These are phyloP conservation scores for Trachemys scripta DNA, from an alignment of 2,113 vertebrate genomes.

Conservation along the genomic window DNA sequence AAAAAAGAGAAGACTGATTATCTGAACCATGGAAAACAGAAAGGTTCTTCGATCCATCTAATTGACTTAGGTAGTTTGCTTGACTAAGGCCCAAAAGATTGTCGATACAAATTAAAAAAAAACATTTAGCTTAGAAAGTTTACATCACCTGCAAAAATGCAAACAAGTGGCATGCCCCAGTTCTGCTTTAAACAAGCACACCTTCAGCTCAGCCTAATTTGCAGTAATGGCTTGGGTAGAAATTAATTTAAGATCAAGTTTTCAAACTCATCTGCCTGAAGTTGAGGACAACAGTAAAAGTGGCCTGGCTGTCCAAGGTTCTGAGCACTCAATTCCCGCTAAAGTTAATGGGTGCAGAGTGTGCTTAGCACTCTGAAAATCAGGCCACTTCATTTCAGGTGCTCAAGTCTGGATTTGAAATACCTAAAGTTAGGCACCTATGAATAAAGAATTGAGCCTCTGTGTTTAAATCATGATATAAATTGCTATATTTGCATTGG, in stretches of 20 bases:
- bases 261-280: not conserved
- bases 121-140: not conserved
- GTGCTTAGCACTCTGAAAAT: not conserved
- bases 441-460: not conserved
- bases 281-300: not conserved
- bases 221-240: not conserved
- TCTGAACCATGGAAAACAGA: not conserved
- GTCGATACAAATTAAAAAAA: not conserved
- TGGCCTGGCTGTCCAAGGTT: not conserved
- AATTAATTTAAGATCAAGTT: not conserved
- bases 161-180: not conserved
- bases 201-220: not conserved
- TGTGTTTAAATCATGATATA: not conserved
- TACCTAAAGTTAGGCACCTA: not conserved
- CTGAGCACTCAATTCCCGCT: not conserved
- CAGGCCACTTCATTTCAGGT: not conserved
- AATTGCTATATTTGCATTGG: not conserved
- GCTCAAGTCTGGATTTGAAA: not conserved
- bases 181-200: not conserved
- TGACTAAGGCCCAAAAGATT: not conserved
- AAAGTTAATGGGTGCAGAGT: not conserved
- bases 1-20: not conserved
- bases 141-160: not conserved
- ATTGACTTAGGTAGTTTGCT: not conserved
- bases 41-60: not conserved